Evolutionary conservation across 2,113 vertebrate genomes (phyloP).

Genomic region (Myrmecobius fasciatus): DNA sequence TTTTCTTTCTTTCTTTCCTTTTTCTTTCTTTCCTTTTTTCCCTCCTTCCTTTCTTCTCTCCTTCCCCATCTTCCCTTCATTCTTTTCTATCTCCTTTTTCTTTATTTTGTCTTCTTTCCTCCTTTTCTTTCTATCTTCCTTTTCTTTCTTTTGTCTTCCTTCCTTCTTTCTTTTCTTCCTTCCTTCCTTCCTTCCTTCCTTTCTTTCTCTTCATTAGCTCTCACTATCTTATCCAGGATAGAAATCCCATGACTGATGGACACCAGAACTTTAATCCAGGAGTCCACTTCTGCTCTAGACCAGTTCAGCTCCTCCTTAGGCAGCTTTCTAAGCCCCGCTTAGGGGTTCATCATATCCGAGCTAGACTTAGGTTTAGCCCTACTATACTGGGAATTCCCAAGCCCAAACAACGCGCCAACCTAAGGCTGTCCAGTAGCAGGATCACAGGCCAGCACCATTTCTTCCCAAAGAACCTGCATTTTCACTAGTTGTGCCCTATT

Average conservation of each 20-base stretch:
- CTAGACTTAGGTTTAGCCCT: not conserved
- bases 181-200: too few species aligned
- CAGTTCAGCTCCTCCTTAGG: not conserved
- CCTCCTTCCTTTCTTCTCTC: too few species aligned
- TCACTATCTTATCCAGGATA: not conserved
- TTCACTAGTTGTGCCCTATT: not conserved
- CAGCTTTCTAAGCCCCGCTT: not conserved
- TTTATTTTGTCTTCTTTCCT: too few species aligned
- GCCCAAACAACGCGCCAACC: not conserved
- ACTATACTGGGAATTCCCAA: not conserved
- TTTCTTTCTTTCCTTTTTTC: too few species aligned
- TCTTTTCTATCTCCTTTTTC: too few species aligned
- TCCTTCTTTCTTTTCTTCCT: too few species aligned
- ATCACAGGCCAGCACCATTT: not conserved
- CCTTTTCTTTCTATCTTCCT: too few species aligned
- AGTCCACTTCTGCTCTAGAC: not conserved
- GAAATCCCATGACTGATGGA: not conserved
- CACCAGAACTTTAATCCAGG: not conserved
- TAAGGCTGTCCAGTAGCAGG: not conserved
- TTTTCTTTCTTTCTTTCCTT: too few species aligned
- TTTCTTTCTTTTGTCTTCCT: too few species aligned
- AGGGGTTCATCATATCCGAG: not conserved
- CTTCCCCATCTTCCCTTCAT: too few species aligned
- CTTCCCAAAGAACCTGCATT: not conserved
- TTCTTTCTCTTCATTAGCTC: accelerated